Conservation (phyloP, 2,113 vertebrate species). For the Vireo altiloquus region DNA sequence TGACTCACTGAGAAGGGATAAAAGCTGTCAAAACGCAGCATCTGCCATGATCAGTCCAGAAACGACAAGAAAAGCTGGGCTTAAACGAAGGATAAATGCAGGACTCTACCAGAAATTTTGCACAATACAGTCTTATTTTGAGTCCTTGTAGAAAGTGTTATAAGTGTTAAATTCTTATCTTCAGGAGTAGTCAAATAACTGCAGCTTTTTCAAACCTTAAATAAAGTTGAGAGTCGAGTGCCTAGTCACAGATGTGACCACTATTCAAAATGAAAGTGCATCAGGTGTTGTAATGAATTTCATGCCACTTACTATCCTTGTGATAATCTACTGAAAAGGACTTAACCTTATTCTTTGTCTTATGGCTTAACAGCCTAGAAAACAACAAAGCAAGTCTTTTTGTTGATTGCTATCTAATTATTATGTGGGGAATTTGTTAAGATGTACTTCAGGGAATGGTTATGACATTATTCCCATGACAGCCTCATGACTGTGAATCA, state of each 20-base stretch:
- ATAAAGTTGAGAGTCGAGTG: background rate
- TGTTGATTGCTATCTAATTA: background rate
- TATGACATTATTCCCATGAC: conserved; percentile 12
- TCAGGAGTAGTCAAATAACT: background rate
- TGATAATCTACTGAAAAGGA: background rate
- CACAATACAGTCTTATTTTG: background rate
- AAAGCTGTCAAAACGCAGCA: background rate
- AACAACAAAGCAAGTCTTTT: background rate
- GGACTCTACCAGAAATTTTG: background rate
- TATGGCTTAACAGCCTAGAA: background rate
- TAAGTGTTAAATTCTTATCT: background rate
- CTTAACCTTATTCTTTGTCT: background rate
- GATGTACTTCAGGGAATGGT: background rate
- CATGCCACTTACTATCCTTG: background rate
- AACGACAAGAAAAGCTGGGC: background rate
- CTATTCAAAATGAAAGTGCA: background rate
- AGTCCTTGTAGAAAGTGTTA: background rate
- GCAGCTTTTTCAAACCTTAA: background rate
- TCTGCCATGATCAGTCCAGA: background rate
- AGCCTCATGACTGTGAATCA: background rate
- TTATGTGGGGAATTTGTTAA: conserved; percentile 23
- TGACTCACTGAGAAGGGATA: background rate
- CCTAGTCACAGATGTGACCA: background rate
- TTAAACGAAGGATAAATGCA: background rate
- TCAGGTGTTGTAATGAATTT: background rate